Conservation (phyloP, 1,140 invertebrate species). For the Ditylenchus dipsaci region DNA sequence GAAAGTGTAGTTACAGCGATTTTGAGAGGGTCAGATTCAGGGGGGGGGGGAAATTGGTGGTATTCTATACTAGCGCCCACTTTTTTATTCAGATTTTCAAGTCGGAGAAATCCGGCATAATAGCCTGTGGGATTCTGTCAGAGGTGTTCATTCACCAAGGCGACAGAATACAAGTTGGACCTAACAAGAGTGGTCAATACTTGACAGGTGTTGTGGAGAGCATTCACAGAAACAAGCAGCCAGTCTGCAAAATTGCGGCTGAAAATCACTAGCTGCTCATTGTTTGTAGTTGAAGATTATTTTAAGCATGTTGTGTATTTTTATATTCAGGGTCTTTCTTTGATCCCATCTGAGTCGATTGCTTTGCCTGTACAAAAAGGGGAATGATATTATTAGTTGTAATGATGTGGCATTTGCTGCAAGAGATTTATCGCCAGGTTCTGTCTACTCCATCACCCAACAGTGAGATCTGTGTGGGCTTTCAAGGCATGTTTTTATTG, state of each 20-base stretch:
- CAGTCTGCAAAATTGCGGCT: slow-evolving; percentile 69
- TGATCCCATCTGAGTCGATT: neutral
- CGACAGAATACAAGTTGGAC: slow-evolving; percentile 70
- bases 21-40: too few relatives aligned
- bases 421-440: slow-evolving; percentile 57
- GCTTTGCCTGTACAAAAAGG: slow-evolving; percentile 11
- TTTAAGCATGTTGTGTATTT: slow-evolving; percentile 4
- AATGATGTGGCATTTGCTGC: slow-evolving; percentile 23
- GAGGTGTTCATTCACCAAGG: slow-evolving; percentile 81
- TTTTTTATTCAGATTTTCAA: slow-evolving; percentile 15
- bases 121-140: slow-evolving; percentile 76
- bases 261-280: slow-evolving; percentile 59
- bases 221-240: slow-evolving; percentile 51
- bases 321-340: neutral
- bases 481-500: slow-evolving; percentile 71
- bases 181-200: slow-evolving; percentile 59
- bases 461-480: slow-evolving; percentile 39
- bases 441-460: slow-evolving; percentile 31
- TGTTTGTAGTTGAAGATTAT: too few relatives aligned
- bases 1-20: too few relatives aligned
- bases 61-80: too few relatives aligned
- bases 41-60: too few relatives aligned
- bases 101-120: slow-evolving; percentile 61
- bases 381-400: slow-evolving; percentile 40
- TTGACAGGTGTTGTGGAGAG: slow-evolving; percentile 40